Conservation (phyloP, 2,113 vertebrate species). For the Paracanthobrama guichenoti region DNA sequence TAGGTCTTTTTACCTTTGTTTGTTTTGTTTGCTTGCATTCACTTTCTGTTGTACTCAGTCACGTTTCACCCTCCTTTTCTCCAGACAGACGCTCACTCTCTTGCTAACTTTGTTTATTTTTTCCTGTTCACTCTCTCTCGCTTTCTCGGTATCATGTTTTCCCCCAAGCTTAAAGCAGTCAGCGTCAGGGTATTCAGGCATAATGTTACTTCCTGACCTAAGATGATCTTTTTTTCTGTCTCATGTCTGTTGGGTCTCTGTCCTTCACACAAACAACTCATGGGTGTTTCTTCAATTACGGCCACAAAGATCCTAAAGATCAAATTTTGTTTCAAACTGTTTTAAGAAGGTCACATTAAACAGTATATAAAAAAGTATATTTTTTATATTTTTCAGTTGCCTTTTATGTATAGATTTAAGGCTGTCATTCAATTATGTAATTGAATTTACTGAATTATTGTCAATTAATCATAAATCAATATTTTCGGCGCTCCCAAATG, state of each 20-base stretch:
- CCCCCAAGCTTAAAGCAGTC: not conserved
- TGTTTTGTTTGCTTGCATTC: no score
- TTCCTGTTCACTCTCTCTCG: not conserved
- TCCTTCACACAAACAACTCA: not conserved
- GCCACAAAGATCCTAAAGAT: not conserved
- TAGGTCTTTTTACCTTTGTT: not conserved
- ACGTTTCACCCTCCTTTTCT: not conserved
- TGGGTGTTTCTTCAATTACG: not conserved
- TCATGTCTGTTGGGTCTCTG: not conserved
- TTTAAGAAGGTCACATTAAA: no score
- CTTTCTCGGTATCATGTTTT: not conserved
- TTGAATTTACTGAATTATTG: not conserved
- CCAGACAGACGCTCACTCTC: not conserved
- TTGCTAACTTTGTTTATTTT: not conserved
- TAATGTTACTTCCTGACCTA: constrained; percentile 23
- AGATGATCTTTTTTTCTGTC: constrained; percentile 5
- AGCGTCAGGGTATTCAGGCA: not conserved
- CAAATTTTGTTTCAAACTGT: not conserved
- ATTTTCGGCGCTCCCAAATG: not conserved
- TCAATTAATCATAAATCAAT: not conserved
- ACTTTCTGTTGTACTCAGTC: not conserved
- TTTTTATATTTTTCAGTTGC: no score
- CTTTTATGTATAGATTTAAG: not conserved
- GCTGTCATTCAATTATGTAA: not conserved
- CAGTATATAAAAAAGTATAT: no score